Percentiles rank a stretch among this genome's conserved stretches.
Evolutionary conservation across 2,888 invertebrate genomes (phyloP).

Genomic region (Euplagia quadripunctaria): DNA sequence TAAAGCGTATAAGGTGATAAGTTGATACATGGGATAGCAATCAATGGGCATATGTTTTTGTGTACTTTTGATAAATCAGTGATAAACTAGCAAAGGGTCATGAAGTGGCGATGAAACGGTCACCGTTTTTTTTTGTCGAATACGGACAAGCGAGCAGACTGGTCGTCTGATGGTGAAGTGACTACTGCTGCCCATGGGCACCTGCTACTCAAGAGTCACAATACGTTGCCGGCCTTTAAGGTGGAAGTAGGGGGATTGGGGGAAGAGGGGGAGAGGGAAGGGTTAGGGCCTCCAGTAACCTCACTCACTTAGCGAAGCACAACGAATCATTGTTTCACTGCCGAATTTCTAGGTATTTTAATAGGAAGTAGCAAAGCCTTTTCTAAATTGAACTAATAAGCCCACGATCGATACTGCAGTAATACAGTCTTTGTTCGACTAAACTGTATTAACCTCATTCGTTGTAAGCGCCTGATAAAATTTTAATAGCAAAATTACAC

Average conservation of each 20-base stretch:
- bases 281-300: no score
- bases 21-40: conserved; percentile 3
- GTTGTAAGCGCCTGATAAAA: conserved; percentile 31
- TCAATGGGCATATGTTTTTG: neutral
- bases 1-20: neutral
- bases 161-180: no score
- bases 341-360: neutral
- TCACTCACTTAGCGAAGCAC: no score
- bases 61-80: neutral
- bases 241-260: no score
- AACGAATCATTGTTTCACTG: no score
- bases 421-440: conserved; percentile 9
- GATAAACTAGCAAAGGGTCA: neutral
- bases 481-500: conserved; percentile 32
- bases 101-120: neutral
- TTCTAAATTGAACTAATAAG: neutral
- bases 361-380: neutral
- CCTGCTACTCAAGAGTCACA: no score
- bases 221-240: no score
- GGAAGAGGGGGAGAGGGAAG: no score
- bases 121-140: neutral
- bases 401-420: neutral
- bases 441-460: conserved; percentile 12
- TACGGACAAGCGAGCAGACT: no score
- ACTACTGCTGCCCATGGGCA: no score